A percentile compares a stretch with the other conserved stretches of the same genome.
These are phyloP conservation scores for Orthosia gothica DNA, from an alignment of 2,888 invertebrate genomes.

Conservation along the genomic window DNA sequence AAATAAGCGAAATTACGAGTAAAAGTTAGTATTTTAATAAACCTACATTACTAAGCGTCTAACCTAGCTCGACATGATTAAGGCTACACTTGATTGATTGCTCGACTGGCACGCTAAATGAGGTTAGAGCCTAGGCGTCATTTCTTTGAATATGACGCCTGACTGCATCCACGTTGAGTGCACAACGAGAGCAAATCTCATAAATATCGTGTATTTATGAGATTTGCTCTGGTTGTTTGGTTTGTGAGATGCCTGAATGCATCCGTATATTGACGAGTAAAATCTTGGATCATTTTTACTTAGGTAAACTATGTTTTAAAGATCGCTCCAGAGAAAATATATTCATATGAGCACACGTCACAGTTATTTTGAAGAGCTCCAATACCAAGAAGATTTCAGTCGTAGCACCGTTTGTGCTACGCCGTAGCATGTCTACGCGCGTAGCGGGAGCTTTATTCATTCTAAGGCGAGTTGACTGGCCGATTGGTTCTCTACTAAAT, in stretches of 20 bases:
- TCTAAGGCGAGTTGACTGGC: too few relatives aligned
- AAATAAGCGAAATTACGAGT: too few relatives aligned
- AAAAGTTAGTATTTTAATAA: neutral
- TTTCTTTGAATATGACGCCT: slow-evolving; percentile 10
- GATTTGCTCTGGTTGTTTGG: too few relatives aligned
- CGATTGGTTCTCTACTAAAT: too few relatives aligned
- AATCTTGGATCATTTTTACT: neutral
- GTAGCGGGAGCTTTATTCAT: neutral
- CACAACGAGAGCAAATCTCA: slow-evolving; percentile 10
- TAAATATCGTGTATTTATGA: neutral
- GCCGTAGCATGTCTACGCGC: slow-evolving; percentile 15
- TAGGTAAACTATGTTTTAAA: neutral
- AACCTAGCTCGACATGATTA: slow-evolving; percentile 21
- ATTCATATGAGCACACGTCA: too few relatives aligned
- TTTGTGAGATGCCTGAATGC: neutral
- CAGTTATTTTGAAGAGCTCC: neutral
- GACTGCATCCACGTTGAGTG: slow-evolving; percentile 17
- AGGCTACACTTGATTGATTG: slow-evolving; percentile 54
- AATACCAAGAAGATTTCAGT: neutral
- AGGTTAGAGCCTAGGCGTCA: slow-evolving; percentile 31
- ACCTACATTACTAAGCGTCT: slow-evolving; percentile 5
- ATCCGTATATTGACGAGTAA: neutral
- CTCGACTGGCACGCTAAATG: slow-evolving; percentile 37
- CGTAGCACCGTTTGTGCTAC: slow-evolving; percentile 13
- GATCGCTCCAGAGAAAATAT: too few relatives aligned